These are phyloP conservation scores for Marisa cornuarietis DNA, from an alignment of 1,140 invertebrate genomes.

Conservation along the genomic window DNA sequence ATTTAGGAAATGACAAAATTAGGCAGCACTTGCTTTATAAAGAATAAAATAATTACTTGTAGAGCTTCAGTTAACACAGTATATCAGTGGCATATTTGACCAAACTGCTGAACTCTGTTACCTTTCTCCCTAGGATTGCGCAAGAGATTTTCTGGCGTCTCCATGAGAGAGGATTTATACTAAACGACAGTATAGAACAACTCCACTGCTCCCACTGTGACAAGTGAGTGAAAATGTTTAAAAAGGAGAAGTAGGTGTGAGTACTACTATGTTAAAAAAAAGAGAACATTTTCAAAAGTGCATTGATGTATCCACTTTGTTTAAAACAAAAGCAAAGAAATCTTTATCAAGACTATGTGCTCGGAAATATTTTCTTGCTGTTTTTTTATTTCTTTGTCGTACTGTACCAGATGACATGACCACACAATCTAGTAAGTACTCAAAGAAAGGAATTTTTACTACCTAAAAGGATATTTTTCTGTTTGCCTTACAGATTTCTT, in stretches of 20 bases:
- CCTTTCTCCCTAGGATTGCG: slow-evolving; percentile 72
- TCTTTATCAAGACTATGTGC: not conserved
- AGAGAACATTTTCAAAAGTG: not conserved
- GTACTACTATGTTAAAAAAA: not conserved
- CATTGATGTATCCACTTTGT: not conserved
- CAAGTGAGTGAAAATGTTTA: slow-evolving; percentile 68
- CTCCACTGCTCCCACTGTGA: slow-evolving; percentile 89
- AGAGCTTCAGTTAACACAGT: too few relatives aligned
- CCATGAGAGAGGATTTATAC: slow-evolving; percentile 84
- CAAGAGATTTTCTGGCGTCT: slow-evolving; percentile 87
- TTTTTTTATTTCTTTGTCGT: too few relatives aligned
- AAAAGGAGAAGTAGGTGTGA: not conserved
- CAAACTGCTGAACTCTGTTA: too few relatives aligned
- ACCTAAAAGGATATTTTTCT: not conserved
- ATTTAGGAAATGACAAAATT: too few relatives aligned
- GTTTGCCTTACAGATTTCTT: slow-evolving; percentile 68
- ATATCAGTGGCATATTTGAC: too few relatives aligned
- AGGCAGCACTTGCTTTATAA: too few relatives aligned
- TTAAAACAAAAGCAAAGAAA: not conserved
- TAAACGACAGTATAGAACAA: slow-evolving; percentile 88
- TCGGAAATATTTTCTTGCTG: too few relatives aligned
- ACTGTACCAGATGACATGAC: too few relatives aligned
- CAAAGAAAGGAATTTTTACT: too few relatives aligned
- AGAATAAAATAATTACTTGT: too few relatives aligned
- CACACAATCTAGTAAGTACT: too few relatives aligned